Evolutionary conservation across 2,888 invertebrate genomes (phyloP).

Genomic region (Apodemia hepburni): DNA sequence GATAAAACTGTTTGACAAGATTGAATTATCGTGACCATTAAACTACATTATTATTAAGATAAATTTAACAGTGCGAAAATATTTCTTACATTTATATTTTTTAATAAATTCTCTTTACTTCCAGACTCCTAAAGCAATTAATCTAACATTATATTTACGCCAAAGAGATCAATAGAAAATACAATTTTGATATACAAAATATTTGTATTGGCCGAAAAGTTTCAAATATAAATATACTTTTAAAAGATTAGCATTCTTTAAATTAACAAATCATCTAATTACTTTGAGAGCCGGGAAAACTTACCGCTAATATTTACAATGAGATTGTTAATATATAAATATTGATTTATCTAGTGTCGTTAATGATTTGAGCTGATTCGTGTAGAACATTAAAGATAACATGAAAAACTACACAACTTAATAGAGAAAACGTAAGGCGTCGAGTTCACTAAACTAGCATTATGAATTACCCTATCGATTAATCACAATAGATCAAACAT

Average conservation of each 20-base stretch:
- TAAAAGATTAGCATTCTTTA: conserved; percentile 59
- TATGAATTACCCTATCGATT: conserved; percentile 38
- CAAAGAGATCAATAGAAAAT: conserved; percentile 78
- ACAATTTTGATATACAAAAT: conserved; percentile 76
- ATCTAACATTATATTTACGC: conserved; percentile 53
- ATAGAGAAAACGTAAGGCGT: conserved; percentile 36
- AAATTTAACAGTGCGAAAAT: conserved; percentile 77
- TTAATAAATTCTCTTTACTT: conserved; percentile 77
- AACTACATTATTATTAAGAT: conserved; percentile 49
- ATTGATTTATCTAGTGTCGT: conserved; percentile 75
- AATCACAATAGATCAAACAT: conserved; percentile 44
- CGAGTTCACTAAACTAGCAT: conserved; percentile 33
- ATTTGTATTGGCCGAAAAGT: conserved; percentile 75
- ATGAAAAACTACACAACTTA: conserved; percentile 38
- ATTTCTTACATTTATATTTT: conserved; percentile 63
- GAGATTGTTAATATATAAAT: conserved; percentile 71
- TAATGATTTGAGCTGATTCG: conserved; percentile 72
- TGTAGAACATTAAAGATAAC: conserved; percentile 43
- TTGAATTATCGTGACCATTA: conserved; percentile 21
- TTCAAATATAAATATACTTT: conserved; percentile 62
- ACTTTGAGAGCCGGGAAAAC: conserved; percentile 79
- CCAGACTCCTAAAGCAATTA: conserved; percentile 79
- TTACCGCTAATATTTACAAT: conserved; percentile 75
- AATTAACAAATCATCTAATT: conserved; percentile 63
- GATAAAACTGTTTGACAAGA: conserved; percentile 7